A percentile compares a stretch with the other conserved stretches of the same genome.
These are phyloP conservation scores for Cataglyphis rosenhaueri DNA, from an alignment of 2,888 invertebrate species.

Conservation along the genomic window DNA sequence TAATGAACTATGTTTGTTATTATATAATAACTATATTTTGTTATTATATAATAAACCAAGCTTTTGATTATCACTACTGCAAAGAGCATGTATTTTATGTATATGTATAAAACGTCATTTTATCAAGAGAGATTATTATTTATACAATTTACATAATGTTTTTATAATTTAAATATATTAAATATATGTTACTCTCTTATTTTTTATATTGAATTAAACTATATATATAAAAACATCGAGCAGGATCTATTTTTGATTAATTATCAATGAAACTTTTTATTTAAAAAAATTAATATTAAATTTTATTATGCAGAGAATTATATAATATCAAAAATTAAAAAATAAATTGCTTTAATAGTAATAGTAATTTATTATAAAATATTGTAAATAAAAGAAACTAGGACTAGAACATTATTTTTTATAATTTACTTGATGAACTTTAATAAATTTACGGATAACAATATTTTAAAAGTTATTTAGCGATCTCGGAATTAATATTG, in stretches of 20 bases:
- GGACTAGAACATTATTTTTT: background rate
- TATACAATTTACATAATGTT: no score
- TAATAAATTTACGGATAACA: background rate
- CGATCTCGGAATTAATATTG: background rate
- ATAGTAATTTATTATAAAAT: background rate
- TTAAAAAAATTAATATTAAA: background rate
- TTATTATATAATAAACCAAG: constrained; percentile 1
- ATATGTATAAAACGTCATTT: background rate
- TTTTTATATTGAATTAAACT: background rate
- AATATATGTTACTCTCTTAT: background rate
- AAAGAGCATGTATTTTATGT: background rate
- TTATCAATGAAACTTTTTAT: background rate
- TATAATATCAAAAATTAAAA: background rate
- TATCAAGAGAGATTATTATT: background rate
- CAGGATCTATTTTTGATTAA: background rate
- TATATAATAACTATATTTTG: background rate
- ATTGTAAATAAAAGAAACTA: background rate
- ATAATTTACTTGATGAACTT: background rate
- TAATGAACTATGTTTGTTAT: constrained; percentile 14
- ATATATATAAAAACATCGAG: background rate
- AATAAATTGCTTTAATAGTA: background rate
- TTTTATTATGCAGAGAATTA: background rate
- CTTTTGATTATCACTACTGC: constrained; percentile 13
- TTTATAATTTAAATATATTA: background rate
- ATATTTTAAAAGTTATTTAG: background rate